Evolutionary conservation across 2,888 invertebrate genomes (phyloP), one percentile per base, ranked within the genome.

Genomic region (Hirtodrosophila confusa): DNA sequence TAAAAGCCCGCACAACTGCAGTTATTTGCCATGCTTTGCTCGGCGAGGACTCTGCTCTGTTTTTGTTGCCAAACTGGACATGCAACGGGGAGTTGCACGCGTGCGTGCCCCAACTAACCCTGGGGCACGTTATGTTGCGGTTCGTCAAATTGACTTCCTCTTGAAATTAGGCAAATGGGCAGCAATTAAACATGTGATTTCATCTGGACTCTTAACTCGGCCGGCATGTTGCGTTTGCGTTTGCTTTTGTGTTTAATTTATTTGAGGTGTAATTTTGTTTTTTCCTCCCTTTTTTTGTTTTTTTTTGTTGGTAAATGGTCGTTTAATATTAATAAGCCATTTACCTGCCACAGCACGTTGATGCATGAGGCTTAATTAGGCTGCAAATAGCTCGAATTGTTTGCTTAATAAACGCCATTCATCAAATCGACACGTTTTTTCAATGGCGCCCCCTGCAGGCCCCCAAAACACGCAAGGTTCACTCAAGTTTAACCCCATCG

Each of bases 331-430:
- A 87, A 82, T 87, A 75, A 87, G 78, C 63, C 86, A 80, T 85
- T 82, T 87, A 82, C 73, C 65, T 75, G 86, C 69, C 85, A 69
- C 76, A 78, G 61, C 86, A 75, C 58, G 82, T 78, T 82, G 82
- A 82, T 85, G 85, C 78, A 82, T 87, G 87, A 54, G 35, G 39
- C 68, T 48, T 82, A 85, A 80, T 82, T 87, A 87, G 86, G 58
- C 88, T 56, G 68, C 66, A 84, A 84, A 84, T 84, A 72, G 79
- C 86, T 86, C 27, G 63, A 79, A 86, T 77, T 79, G 83, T 86
- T 84, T 83, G 68, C 86, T 78, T 87, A 85, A 87, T 80, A 87
- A 87, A 85, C 66, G 82, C 55, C 82, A 85, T 84, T 86, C 83
- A 84, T 84, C 88, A 84, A 84, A 79, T 88, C 86, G 88, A 88